Evolutionary conservation across 2,797 vertebrate species (phyloP).

Genomic region (Anabas testudineus): DNA sequence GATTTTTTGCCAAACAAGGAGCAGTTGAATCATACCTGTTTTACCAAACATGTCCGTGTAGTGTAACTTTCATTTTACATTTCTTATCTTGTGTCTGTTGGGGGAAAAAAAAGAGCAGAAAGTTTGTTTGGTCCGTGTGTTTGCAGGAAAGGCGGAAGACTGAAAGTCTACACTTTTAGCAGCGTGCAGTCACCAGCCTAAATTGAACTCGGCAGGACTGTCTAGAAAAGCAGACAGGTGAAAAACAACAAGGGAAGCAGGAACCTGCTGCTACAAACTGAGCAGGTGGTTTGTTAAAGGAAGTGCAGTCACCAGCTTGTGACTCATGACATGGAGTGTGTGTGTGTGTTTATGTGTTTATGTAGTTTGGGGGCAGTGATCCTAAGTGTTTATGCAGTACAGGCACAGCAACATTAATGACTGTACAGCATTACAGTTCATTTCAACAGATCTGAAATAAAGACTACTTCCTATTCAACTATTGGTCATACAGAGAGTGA

Average conservation of each 20-base stretch:
- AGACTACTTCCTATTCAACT: neutral
- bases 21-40: neutral
- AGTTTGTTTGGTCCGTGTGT: neutral
- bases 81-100: neutral
- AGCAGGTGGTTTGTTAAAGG: conserved; percentile 62
- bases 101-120: neutral
- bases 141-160: neutral
- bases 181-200: neutral
- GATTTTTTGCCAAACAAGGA: neutral
- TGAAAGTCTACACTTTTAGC: neutral
- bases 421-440: neutral
- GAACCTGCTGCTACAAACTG: conserved; percentile 59
- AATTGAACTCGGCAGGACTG: conserved; percentile 7
- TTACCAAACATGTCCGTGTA: neutral
- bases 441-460: neutral
- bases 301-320: conserved; percentile 62
- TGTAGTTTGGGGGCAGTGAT: conserved; percentile 10
- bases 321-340: conserved; percentile 61
- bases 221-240: neutral
- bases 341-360: too few species aligned
- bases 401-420: neutral
- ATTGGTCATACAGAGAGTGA: neutral
- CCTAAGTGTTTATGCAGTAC: neutral
- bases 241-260: conserved; percentile 44
- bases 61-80: neutral